These are phyloP conservation scores for Chelonus formosanus DNA, from an alignment of 2,888 invertebrate species.

Conservation along the genomic window DNA sequence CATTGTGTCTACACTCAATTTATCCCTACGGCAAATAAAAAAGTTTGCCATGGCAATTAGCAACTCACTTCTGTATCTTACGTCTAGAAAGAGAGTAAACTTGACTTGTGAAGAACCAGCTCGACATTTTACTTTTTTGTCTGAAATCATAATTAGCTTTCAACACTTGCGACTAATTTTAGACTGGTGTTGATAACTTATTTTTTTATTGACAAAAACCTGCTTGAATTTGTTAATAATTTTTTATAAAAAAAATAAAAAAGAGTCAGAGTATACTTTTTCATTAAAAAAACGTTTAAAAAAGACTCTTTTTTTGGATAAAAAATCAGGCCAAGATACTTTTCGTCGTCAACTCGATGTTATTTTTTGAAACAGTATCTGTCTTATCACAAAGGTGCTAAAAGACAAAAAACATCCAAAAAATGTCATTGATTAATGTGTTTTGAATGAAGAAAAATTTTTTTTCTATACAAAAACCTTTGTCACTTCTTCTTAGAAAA, in stretches of 20 bases:
- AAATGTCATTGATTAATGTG: too few relatives aligned
- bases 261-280: too few relatives aligned
- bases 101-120: slow-evolving; percentile 19
- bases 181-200: slow-evolving; percentile 5
- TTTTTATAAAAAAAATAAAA: too few relatives aligned
- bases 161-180: slow-evolving; percentile 12
- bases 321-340: too few relatives aligned
- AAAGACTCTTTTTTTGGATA: not conserved
- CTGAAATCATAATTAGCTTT: slow-evolving; percentile 4
- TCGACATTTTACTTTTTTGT: slow-evolving; percentile 13
- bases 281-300: not conserved
- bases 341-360: too few relatives aligned
- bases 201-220: slow-evolving; percentile 2
- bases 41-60: slow-evolving; percentile 48
- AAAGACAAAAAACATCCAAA: too few relatives aligned
- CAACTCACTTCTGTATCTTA: slow-evolving; percentile 37
- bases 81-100: slow-evolving; percentile 9
- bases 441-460: too few relatives aligned
- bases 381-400: too few relatives aligned
- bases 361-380: too few relatives aligned
- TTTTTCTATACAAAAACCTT: too few relatives aligned
- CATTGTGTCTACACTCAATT: slow-evolving; percentile 41
- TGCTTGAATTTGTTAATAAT: not conserved
- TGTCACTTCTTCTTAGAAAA: too few relatives aligned
- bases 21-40: slow-evolving; percentile 34